Evolutionary conservation across 1,140 invertebrate species (phyloP).

Genomic region (Harpegnathos saltator): DNA sequence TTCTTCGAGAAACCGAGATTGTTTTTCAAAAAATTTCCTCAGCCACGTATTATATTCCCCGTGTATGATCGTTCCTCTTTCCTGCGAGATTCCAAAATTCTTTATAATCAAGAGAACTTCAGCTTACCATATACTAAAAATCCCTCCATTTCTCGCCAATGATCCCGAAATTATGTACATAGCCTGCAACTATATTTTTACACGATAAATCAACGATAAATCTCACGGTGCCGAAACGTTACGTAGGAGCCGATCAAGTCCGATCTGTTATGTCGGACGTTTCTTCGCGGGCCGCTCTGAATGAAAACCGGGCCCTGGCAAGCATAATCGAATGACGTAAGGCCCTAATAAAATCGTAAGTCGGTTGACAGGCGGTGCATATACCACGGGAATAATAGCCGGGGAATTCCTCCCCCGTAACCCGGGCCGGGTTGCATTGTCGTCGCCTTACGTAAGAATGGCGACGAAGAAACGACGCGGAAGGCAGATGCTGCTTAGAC

Average conservation of each 20-base stretch:
- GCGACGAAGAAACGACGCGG: conserved; percentile 76
- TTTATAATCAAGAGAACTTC: neutral
- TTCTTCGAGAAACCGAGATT: conserved; percentile 13
- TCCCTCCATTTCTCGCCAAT: neutral
- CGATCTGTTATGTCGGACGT: conserved; percentile 52
- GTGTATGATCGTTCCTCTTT: neutral
- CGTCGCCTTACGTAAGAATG: conserved; percentile 78
- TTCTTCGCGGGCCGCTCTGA: conserved; percentile 38
- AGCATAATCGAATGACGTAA: conserved; percentile 84
- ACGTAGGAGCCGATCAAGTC: conserved; percentile 28
- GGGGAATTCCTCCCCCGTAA: conserved; percentile 82
- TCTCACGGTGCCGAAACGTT: conserved; percentile 5
- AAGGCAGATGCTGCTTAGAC: conserved; percentile 82
- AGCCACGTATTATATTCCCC: neutral
- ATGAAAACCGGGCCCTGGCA: conserved; percentile 63
- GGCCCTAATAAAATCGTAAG: conserved; percentile 86
- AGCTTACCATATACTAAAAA: conserved; percentile 1
- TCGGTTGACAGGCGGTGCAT: conserved; percentile 82
- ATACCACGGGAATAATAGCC: conserved; percentile 71
- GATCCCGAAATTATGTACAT: neutral
- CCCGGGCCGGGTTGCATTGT: conserved; percentile 72
- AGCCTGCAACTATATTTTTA: conserved; percentile 10
- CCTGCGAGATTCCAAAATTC: neutral
- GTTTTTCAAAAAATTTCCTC: neutral
- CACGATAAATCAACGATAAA: conserved; percentile 40